Conservation (phyloP, 2,888 invertebrate genomes). For the Chrysopilus asiliformis region DNA sequence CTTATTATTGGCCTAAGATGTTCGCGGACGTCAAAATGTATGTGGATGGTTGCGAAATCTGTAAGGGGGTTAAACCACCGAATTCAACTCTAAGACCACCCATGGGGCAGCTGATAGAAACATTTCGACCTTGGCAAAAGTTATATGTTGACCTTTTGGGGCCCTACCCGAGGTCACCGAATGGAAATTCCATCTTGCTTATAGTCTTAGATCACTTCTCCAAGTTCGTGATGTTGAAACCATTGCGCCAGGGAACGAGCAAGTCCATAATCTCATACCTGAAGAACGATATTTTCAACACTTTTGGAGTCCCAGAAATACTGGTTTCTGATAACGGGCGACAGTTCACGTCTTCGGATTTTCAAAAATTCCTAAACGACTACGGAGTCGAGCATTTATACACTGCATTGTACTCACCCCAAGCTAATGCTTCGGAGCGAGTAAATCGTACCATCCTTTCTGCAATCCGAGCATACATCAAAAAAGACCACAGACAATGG, state of each 20-base stretch:
- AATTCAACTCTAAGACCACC: conserved; percentile 8
- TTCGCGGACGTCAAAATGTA: conserved; percentile 7
- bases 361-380: conserved; percentile 8
- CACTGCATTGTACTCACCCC: conserved; percentile 22
- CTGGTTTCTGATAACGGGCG: conserved; percentile 20
- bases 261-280: conserved; percentile 5
- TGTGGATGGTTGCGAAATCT: conserved; percentile 9
- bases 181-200: conserved; percentile 6
- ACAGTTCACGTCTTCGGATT: conserved; percentile 15
- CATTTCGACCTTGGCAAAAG: conserved; percentile 10
- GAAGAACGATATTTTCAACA: conserved; percentile 16
- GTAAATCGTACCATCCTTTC: conserved; percentile 21
- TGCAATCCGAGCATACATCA: conserved; percentile 19
- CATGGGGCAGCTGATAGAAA: conserved; percentile 6
- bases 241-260: conserved; percentile 5
- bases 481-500: conserved; percentile 16
- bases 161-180: conserved; percentile 10
- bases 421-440: conserved; percentile 23
- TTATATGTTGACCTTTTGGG: conserved; percentile 11
- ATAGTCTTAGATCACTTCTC: conserved; percentile 10
- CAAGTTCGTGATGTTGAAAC: conserved; percentile 9
- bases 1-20: conserved; percentile 12
- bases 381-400: conserved; percentile 14
- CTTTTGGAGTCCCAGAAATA: conserved; percentile 18
- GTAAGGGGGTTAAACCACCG: conserved; percentile 9